phyloP scores from a whole-genome alignment of 2,888 invertebrate species.

The Venusia cambrica region DNA sequence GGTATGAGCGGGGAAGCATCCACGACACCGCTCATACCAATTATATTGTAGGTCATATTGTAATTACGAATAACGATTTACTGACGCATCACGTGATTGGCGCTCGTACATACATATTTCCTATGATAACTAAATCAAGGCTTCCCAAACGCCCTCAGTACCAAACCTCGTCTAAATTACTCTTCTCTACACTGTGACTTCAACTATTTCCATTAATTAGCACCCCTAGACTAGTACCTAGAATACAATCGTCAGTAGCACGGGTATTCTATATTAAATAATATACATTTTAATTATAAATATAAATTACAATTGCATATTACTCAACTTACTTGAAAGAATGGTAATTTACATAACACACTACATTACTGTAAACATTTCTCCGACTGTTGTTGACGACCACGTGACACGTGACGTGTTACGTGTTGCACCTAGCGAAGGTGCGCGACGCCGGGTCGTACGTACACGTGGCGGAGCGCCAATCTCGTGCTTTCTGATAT shows the following conservation, averaged over 20 bases:
- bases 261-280: background rate
- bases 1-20: constrained; percentile 79
- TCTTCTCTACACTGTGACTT: constrained; percentile 3
- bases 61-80: constrained; percentile 70
- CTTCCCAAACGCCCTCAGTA: constrained; percentile 5
- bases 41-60: constrained; percentile 77
- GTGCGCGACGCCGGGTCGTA: constrained; percentile 1
- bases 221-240: constrained; percentile 10
- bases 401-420: too few relatives aligned
- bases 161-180: constrained; percentile 9
- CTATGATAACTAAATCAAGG: constrained; percentile 2
- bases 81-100: constrained; percentile 49
- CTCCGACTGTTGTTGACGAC: too few relatives aligned
- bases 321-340: too few relatives aligned
- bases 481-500: constrained; percentile 46
- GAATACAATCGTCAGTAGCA: constrained; percentile 7
- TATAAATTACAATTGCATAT: constrained; percentile 1
- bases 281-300: constrained; percentile 1
- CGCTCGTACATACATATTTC: constrained; percentile 23
- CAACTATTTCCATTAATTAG: constrained; percentile 14
- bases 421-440: too few relatives aligned
- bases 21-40: constrained; percentile 79
- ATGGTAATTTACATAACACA: too few relatives aligned
- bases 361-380: too few relatives aligned
- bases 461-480: constrained; percentile 36